Evolutionary conservation across 2,888 invertebrate genomes (phyloP), one percentile per base, ranked within the genome.

Genomic region (Lordiphosa fenestrarum): DNA sequence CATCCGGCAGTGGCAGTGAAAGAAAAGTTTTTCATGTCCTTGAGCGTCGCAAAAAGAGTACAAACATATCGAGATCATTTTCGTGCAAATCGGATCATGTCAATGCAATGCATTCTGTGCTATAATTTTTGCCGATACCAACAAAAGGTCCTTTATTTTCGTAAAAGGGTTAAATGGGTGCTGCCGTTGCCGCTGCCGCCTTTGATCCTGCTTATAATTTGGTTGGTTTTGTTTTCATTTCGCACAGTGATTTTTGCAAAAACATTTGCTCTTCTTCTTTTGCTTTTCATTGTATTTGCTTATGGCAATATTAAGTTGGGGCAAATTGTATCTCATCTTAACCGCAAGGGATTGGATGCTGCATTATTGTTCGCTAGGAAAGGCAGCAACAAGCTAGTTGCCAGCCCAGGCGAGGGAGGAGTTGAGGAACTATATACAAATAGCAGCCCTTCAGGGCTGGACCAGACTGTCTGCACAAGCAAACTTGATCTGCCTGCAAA

Each of bases 31-130:
- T 6, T 30, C 13, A 38, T 53, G 19, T 33, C 53, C 38, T 25
- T 46, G 39, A 39, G 23, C 39, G 9, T 12, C 35, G n/a, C 15
- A 23, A 13, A 30, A 33, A n/a, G 40, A 41, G 52, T 47, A 41
- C 33, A 37, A 39, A 48, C n/a, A 48, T 19, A n/a, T 41, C 44
- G 46, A 37, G 66, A 56, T 62, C 56, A 46, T 63, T 30, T 30
- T 9, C 3, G 9, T 15, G 50, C 62, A 80, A 78, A 81, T 81
- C 85, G 81, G 85, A 81, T 81, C 76, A 83, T 61, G 73, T 63
- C 73, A 71, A 73, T 66, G 65, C 66, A 78, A 64, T 47, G 23
- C 59, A 67, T 44, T 44, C 42, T 30, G 57, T 66, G 66, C 65
- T 57, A 66, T 66, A 68, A 56, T 51, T 35, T 47, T 59, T 65